These are phyloP conservation scores for Anoplius nigerrimus DNA, from an alignment of 2,888 invertebrate species.

Conservation along the genomic window DNA sequence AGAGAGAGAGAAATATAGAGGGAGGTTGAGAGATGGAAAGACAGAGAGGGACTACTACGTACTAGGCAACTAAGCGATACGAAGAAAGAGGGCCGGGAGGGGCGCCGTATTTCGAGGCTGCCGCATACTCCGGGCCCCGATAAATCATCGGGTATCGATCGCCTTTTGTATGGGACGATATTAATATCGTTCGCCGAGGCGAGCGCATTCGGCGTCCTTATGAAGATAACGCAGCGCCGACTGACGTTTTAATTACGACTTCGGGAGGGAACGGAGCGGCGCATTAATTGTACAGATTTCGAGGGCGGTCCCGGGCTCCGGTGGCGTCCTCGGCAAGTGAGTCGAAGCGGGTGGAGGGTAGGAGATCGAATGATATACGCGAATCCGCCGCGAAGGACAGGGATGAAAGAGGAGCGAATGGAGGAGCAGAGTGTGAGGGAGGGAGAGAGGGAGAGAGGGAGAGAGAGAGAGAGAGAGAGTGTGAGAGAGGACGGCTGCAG, in stretches of 20 bases:
- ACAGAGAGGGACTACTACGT: too few relatives aligned
- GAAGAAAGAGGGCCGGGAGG: too few relatives aligned
- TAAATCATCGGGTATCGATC: too few relatives aligned
- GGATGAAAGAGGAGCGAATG: slow-evolving; percentile 13
- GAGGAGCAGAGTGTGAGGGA: slow-evolving; percentile 23
- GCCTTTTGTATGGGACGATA: too few relatives aligned
- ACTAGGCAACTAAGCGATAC: too few relatives aligned
- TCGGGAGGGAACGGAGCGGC: slow-evolving; percentile 53
- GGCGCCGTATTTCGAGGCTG: too few relatives aligned
- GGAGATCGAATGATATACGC: slow-evolving; percentile 15
- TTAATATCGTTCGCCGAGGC: too few relatives aligned
- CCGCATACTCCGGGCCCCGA: too few relatives aligned
- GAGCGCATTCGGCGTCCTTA: too few relatives aligned
- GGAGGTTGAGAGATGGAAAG: too few relatives aligned
- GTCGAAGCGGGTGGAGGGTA: slow-evolving; percentile 37
- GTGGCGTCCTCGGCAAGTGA: slow-evolving; percentile 31
- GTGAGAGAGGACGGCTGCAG: too few relatives aligned
- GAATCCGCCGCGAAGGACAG: slow-evolving; percentile 26
- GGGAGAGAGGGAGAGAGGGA: slow-evolving; percentile 29
- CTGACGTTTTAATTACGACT: slow-evolving; percentile 63
- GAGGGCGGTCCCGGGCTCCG: slow-evolving; percentile 22
- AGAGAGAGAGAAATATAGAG: too few relatives aligned
- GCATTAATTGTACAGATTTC: slow-evolving; percentile 61
- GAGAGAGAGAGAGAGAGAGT: slow-evolving; percentile 28
- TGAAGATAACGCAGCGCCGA: slow-evolving; percentile 34